These are phyloP conservation scores for Muntiacus reevesi DNA, from an alignment of 2,113 vertebrate species.

Conservation along the genomic window DNA sequence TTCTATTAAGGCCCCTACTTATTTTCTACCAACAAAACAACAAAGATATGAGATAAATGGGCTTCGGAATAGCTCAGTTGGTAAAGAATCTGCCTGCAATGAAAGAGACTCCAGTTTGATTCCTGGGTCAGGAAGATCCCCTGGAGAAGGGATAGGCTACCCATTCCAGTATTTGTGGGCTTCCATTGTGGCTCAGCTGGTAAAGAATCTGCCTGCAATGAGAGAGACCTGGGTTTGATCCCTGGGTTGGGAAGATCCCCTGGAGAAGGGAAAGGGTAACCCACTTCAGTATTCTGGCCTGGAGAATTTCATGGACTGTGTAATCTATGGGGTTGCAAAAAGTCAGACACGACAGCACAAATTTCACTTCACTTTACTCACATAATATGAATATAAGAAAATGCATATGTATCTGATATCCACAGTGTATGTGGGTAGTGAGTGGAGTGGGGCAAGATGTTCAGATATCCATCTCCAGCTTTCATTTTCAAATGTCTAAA, in stretches of 20 bases:
- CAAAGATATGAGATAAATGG: neutral
- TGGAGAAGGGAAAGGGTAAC: neutral
- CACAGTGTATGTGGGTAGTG: neutral
- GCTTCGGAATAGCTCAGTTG: neutral
- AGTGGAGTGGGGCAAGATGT: neutral
- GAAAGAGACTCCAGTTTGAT: neutral
- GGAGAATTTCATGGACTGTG: neutral
- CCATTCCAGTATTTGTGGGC: neutral
- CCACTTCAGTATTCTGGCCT: neutral
- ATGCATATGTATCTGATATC: neutral
- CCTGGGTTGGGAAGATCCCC: neutral
- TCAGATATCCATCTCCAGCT: neutral
- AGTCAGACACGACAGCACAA: neutral
- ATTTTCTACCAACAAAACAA: neutral
- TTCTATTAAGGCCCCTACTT: neutral
- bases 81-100: neutral
- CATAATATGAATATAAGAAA: neutral
- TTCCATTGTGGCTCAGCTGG: neutral
- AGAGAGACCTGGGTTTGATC: neutral
- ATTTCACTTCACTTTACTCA: neutral
- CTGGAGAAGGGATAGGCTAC: neutral
- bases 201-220: neutral
- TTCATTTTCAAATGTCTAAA: neutral
- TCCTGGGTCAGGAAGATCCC: neutral
- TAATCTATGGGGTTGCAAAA: neutral